phyloP scores from a whole-genome alignment of 1,140 invertebrate species.

The Musca vetustissima region DNA sequence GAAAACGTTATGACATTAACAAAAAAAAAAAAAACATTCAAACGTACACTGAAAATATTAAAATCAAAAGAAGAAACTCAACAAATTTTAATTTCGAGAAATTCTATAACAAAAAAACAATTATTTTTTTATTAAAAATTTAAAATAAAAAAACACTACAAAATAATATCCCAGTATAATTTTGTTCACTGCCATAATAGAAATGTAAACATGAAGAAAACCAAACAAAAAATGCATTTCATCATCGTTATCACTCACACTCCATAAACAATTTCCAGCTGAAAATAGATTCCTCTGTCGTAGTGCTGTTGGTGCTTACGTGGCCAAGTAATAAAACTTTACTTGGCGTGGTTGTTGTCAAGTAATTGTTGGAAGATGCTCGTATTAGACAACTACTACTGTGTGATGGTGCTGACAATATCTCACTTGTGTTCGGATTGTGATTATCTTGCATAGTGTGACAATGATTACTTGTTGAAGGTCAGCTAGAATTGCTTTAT shows the following conservation, averaged over 20 bases:
- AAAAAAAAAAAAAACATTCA: slow-evolving; percentile 4
- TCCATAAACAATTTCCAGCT: slow-evolving; percentile 52
- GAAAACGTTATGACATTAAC: too few relatives aligned
- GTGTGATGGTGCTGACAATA: neutral
- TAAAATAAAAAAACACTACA: slow-evolving; percentile 13
- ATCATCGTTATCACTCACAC: too few relatives aligned
- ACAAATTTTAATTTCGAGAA: neutral
- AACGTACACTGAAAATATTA: slow-evolving; percentile 43
- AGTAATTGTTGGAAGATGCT: slow-evolving; percentile 1
- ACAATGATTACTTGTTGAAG: neutral
- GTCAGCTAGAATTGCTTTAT: slow-evolving; percentile 20
- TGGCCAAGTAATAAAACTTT: neutral
- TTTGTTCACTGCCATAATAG: too few relatives aligned
- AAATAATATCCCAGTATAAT: too few relatives aligned
- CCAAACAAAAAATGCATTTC: too few relatives aligned
- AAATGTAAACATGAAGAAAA: too few relatives aligned
- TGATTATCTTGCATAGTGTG: slow-evolving; percentile 1
- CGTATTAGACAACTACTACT: too few relatives aligned
- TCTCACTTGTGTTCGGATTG: neutral
- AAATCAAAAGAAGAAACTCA: too few relatives aligned
- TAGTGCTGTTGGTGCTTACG: too few relatives aligned
- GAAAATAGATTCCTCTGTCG: slow-evolving; percentile 12
- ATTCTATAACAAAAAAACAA: neutral
- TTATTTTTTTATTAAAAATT: neutral
- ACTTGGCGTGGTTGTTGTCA: too few relatives aligned